Conservation (phyloP, 1,140 invertebrate genomes). For the Caenorhabditis briggsae region DNA sequence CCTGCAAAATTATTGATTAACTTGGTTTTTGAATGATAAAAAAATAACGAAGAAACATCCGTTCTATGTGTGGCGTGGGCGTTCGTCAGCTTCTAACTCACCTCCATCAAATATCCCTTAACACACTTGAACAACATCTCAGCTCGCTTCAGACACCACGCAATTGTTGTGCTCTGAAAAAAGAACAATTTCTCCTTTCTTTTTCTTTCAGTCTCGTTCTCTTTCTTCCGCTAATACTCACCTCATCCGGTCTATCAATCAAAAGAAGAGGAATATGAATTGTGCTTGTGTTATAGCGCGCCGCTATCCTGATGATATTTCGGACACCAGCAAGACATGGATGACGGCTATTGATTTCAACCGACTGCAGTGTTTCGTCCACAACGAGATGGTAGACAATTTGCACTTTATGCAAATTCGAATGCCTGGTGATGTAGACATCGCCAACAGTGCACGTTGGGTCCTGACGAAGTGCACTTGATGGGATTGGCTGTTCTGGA, state of each 20-base stretch:
- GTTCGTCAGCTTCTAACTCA: background rate
- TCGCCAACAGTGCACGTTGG: slow-evolving; percentile 83
- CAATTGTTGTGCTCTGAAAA: slow-evolving; percentile 90
- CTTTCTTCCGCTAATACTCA: slow-evolving; percentile 2
- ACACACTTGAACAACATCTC: slow-evolving; percentile 97
- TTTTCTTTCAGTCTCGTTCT: background rate
- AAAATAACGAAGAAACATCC: too few relatives aligned
- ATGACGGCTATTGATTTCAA: slow-evolving; percentile 94
- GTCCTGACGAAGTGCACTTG: slow-evolving; percentile 21
- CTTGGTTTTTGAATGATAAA: too few relatives aligned
- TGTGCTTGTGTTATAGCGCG: slow-evolving; percentile 91
- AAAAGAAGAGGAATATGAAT: slow-evolving; percentile 92
- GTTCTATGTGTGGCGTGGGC: too few relatives aligned
- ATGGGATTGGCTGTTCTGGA: slow-evolving; percentile 5
- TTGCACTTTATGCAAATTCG: slow-evolving; percentile 83
- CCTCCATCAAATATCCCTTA: slow-evolving; percentile 98
- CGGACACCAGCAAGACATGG: slow-evolving; percentile 91
- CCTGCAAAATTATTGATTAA: background rate
- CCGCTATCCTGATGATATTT: slow-evolving; percentile 93
- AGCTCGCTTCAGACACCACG: slow-evolving; percentile 94
- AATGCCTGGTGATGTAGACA: slow-evolving; percentile 93
- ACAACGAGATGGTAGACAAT: slow-evolving; percentile 91
- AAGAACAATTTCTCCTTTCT: background rate
- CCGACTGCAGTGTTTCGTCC: slow-evolving; percentile 73
- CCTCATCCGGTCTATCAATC: slow-evolving; percentile 89